Base-by-base conservation (phyloP, 2,113 vertebrate genomes). In the Thalassoma bifasciatum region DNA sequence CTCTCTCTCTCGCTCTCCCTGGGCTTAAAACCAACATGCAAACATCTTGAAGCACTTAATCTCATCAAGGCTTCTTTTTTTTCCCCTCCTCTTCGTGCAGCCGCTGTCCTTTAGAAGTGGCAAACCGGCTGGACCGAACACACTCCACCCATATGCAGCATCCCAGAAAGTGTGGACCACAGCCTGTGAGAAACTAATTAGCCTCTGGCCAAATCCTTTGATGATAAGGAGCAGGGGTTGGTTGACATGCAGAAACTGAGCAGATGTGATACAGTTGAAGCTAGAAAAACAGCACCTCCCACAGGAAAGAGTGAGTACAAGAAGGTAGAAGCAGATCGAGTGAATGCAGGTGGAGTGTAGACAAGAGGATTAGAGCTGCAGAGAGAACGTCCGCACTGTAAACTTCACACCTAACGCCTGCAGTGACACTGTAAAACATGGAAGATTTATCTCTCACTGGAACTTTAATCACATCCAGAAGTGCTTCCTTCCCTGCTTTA, bases 21-120 rank as follows among this genome's bases (percentile, higher is more conserved):
- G 61, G 30, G 77, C 73, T 85, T 88, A 73, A 77, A 83, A 85
- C 63, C 73, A 84, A 86, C 81, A 77, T 46, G 70, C 7, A 36
- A 86, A 92, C 92, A 93, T 93, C 91, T 93, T 93, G 91, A 94
- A 93, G 85, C 21, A 75, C 80, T 93, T 92, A 91, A 90, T 92
- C 90, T 91, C 88, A 93, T 92, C 90, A 92, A 83, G 62, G 76
- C 72, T 58, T 78, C 66, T 59, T 80, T 64, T 78, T 85, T 58
- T 65, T 60, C 66, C 49, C 66, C 72, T 51, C 62, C 47, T 66
- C 72, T 51, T 62, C 37, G 4, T 79, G 68, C 52, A 75, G 85
- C 77, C 37, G 71, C 79, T 79, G 56, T 67, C 56, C 72, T 84
- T 91, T 57, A 88, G 92, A 92, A 91, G 92, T 90, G 92, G 90